Conservation (phyloP, 2,888 invertebrate species). For the Hirtodrosophila cameraria region DNA sequence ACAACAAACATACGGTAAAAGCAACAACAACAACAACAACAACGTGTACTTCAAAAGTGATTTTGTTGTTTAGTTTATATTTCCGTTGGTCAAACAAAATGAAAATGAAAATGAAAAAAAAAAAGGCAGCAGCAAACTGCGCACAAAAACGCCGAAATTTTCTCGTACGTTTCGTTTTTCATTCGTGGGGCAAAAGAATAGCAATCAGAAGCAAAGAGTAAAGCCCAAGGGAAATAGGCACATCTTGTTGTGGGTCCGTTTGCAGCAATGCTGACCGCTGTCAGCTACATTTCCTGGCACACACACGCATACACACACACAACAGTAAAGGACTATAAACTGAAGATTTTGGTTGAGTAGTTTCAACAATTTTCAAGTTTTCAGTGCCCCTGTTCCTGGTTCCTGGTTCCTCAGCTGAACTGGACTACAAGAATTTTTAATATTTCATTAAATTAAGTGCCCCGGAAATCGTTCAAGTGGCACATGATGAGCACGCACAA, state of each 20-base stretch:
- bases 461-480: constrained; percentile 76
- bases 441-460: constrained; percentile 84
- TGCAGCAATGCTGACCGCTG: too few species aligned
- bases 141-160: constrained; percentile 26
- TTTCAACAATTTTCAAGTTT: constrained; percentile 28
- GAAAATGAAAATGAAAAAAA: not conserved
- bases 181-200: constrained; percentile 10
- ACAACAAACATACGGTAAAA: constrained; percentile 30
- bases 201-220: not conserved
- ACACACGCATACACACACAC: too few species aligned
- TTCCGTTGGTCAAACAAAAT: constrained; percentile 18
- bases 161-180: constrained; percentile 31
- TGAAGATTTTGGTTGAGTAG: constrained; percentile 29
- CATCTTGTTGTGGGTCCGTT: not conserved
- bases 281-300: constrained; percentile 4
- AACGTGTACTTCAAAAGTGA: constrained; percentile 45
- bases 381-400: not conserved
- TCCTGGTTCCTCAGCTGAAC: too few species aligned
- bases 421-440: constrained; percentile 79
- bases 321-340: constrained; percentile 19
- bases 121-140: not conserved
- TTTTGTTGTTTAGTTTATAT: constrained; percentile 69
- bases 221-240: constrained; percentile 34
- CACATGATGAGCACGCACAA: constrained; percentile 72
- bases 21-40: constrained; percentile 7